Evolutionary conservation across 35 echinoderm and acorn worm species (phyloP), one percentile per base, ranked within the genome.

Genomic region (Holothuria glaberrima): DNA sequence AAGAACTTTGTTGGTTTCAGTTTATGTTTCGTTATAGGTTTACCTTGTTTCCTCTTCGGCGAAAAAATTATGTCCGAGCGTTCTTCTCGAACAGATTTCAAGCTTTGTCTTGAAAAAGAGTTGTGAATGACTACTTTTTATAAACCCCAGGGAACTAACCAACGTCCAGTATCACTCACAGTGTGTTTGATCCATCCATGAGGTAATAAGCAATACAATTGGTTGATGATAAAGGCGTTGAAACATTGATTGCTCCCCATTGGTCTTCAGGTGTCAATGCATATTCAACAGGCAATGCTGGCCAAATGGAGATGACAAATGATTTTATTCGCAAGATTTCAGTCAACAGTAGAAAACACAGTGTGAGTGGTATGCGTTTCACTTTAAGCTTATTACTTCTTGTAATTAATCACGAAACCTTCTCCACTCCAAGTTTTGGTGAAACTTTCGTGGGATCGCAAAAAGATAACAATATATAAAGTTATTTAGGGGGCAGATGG

Each of bases 81-180:
- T 22, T 9, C 41, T 78, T n/a, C 35, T 48, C 38, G 21, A 41
- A n/a, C 21, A 48, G 25, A 5, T 17, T 9, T 2, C 20, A 29
- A 48, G 41, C 26, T 48, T 48, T 78, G 21, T 78, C 48, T 78
- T 41, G n/a, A 78, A 27, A 22, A 6, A 48, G 26, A 13, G 22
- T 73, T 78, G 22, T 78, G 26, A 50, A 24, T 21, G 22, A 48
- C 21, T 26, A 48, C 38, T 6, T 78, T 48, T 78, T 78, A 78
- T 78, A 78, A 78, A 48, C 74, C 74, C 74, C 50, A 48, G 74
- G 74, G 74, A 78, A 78, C 44, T 48, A 41, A 18, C 29, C 44
- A 10, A 26, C 27, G 74, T 78, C 74, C 74, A 78, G 74, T 78
- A 22, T 28, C 74, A 22, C 6, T 7, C 36, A 41, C 36, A 7